A percentile compares a stretch with the other conserved stretches of the same genome.
Conservation (phyloP, 2,888 invertebrate genomes). For the Microchrysa polita region DNA sequence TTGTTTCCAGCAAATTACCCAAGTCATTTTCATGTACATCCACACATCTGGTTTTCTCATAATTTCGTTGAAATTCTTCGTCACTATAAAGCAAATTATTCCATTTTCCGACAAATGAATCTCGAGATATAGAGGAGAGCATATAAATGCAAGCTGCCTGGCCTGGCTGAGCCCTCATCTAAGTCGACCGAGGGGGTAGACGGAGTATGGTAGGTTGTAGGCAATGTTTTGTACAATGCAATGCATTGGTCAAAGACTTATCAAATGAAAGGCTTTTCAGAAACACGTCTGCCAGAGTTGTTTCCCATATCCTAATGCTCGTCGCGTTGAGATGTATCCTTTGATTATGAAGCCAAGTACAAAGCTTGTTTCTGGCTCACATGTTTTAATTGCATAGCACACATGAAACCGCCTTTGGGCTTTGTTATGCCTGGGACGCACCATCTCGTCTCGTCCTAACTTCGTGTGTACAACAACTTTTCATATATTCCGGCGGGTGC, state of each 20-base stretch:
- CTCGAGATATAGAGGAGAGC: constrained; percentile 1
- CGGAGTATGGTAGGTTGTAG: neutral
- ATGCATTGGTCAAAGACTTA: constrained; percentile 48
- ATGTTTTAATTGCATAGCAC: constrained; percentile 51
- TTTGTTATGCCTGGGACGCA: constrained; percentile 48
- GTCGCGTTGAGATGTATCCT: constrained; percentile 47
- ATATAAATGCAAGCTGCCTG: too few relatives aligned
- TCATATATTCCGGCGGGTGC: neutral
- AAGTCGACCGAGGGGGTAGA: neutral
- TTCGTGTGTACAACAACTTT: neutral
- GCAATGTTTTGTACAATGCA: constrained; percentile 8
- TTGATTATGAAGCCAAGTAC: constrained; percentile 48
- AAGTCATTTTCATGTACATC: constrained; percentile 31
- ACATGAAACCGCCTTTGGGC: constrained; percentile 51
- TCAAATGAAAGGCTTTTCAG: constrained; percentile 48
- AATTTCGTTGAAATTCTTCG: constrained; percentile 36
- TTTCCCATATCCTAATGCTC: constrained; percentile 15
- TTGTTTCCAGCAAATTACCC: constrained; percentile 41
- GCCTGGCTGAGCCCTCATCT: too few relatives aligned
- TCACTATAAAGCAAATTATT: constrained; percentile 31
- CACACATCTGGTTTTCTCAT: constrained; percentile 36
- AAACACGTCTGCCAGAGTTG: constrained; percentile 46
- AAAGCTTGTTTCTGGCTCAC: constrained; percentile 50
- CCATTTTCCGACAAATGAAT: constrained; percentile 20
- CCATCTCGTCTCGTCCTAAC: neutral